Evolutionary conservation across 2,113 vertebrate species (phyloP).

Genomic region (Mugil cephalus): DNA sequence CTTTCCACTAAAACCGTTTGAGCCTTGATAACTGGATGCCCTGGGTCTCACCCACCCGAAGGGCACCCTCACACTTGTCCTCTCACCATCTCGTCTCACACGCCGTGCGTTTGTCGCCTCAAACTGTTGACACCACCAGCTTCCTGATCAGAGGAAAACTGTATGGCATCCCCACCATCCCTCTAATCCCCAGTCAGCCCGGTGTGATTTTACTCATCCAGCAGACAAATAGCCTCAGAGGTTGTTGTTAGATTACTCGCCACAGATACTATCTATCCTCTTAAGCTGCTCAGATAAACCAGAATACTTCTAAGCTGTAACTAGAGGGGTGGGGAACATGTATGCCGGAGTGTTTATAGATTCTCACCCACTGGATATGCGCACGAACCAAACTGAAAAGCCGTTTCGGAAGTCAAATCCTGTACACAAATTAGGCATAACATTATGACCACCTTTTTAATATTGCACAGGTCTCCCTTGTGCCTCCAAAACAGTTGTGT

Average conservation of each 20-base stretch:
- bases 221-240: conserved; percentile 18
- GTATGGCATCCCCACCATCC: not conserved
- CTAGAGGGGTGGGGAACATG: not conserved
- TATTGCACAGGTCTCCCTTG: no score
- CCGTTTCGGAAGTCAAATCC: not conserved
- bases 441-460: no score
- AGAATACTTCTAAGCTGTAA: conserved; percentile 13
- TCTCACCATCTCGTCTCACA: conserved; percentile 15
- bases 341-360: not conserved
- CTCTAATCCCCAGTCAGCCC: not conserved
- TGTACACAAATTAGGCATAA: no score
- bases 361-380: not conserved
- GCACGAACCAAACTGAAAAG: not conserved
- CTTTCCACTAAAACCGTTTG: not conserved
- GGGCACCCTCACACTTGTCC: conserved; percentile 17
- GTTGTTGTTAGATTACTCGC: conserved; percentile 33
- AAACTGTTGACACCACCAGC: conserved; percentile 1
- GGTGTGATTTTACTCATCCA: conserved; percentile 7
- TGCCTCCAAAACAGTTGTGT: no score
- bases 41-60: conserved; percentile 13
- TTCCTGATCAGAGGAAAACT: conserved; percentile 23
- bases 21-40: not conserved
- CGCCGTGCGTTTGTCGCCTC: not conserved
- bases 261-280: conserved; percentile 1
- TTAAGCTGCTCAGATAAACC: conserved; percentile 6